Base-by-base conservation (phyloP, 2,113 vertebrate species). In the Noctilio leporinus region DNA sequence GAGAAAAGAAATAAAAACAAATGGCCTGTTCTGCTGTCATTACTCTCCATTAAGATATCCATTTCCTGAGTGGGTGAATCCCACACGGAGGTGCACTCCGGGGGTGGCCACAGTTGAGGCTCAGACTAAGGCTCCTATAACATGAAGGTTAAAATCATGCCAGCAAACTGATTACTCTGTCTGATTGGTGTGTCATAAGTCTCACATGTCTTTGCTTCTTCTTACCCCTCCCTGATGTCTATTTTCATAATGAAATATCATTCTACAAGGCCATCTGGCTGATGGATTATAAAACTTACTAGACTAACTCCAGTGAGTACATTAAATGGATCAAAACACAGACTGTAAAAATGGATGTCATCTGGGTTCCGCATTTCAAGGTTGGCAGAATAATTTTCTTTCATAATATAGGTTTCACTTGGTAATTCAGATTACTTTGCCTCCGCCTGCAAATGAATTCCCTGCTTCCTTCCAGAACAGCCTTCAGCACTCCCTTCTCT, bases 271-370 rank as follows among this genome's bases (percentile, higher is more conserved):
- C 75, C 85, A 75, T 57, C 57, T 78, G 49, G 55, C 43, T 91
- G 86, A 70, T 88, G 47, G 89, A 81, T 85, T 70, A 40, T 78
- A 72, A 64, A 87, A 88, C 57, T 38, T 33, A 43, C 45, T 45
- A 93, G 59, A 96, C n/a, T 45, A 89, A 76, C 83, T 73, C 73
- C 67, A 10, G 51, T 9, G 65, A 81, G 40, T 43, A 17, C 89
- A 90, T 76, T 87, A 91, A 91, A 65, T 93, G 67, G 45, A 93
- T n/a, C 55, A 49, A 88, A 95, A 81, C 65, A 87, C 19, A 47
- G 86, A 19, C 70, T 53, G 70, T 57, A 43, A 90, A 92, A 93
- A 76, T 14, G 20, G 45, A 75, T 75, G 38, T 69, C 70, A 75
- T 35, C 81, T 51, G 35, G 40, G 53, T 16, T 80, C 81, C 49